Evolutionary conservation across 2,113 vertebrate genomes (phyloP).

Genomic region (Onychostruthus taczanowskii): DNA sequence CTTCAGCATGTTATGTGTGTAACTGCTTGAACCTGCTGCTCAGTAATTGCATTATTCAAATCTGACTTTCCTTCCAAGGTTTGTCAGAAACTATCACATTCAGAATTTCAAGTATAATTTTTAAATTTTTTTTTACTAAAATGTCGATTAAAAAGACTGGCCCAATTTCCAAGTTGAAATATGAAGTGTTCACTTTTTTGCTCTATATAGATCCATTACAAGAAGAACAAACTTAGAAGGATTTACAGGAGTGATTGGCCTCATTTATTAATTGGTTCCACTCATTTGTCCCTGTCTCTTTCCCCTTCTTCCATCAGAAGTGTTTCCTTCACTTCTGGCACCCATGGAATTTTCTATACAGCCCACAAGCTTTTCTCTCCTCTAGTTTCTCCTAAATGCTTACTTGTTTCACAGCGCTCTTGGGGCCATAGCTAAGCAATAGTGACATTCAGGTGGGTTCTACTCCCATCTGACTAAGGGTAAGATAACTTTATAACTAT

Average conservation of each 20-base stretch:
- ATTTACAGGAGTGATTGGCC: not conserved
- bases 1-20: not conserved
- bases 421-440: not conserved
- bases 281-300: not conserved
- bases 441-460: not conserved
- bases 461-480: not conserved
- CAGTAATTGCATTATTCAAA: conserved; percentile 1
- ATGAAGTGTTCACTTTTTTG: not conserved
- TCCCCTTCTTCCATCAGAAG: not conserved
- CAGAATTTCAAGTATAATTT: not conserved
- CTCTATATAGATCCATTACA: not conserved
- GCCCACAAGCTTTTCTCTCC: not conserved
- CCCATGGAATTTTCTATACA: not conserved
- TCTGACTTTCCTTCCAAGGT: not conserved
- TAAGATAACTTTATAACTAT: not conserved
- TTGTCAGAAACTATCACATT: not conserved
- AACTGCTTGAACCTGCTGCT: not conserved
- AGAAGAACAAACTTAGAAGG: not conserved
- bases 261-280: not conserved
- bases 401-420: not conserved
- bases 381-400: not conserved
- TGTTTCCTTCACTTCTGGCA: not conserved
- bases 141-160: not conserved
- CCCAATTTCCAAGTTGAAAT: not conserved
- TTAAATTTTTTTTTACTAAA: not conserved